A percentile compares a stretch with the other conserved stretches of the same genome.
phyloP scores from a whole-genome alignment of 2,113 vertebrate species.

The Blennius ocellaris region DNA sequence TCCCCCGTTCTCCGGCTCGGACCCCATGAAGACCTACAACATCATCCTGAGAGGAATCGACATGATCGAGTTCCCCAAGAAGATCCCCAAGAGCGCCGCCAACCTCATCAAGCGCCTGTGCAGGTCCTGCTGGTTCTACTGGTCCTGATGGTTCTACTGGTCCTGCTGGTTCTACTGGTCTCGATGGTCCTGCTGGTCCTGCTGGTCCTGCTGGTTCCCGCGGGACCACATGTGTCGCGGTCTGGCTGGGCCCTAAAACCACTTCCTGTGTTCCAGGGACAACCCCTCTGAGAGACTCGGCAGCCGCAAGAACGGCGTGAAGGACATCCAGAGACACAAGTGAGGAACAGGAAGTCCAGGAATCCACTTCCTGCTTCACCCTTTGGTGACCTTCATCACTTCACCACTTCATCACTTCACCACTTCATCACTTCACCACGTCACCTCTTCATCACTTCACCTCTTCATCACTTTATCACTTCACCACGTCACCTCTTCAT shows the following conservation, averaged over 20 bases:
- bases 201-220: too few relatives aligned
- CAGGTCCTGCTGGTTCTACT: constrained; percentile 80
- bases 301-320: constrained; percentile 81
- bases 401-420: too few relatives aligned
- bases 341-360: constrained; percentile 43
- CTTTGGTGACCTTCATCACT: too few relatives aligned
- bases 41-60: constrained; percentile 95
- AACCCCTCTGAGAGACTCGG: constrained; percentile 80
- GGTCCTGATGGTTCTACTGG: constrained; percentile 70
- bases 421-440: too few relatives aligned
- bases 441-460: too few relatives aligned
- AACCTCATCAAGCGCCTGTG: constrained; percentile 97
- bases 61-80: constrained; percentile 98
- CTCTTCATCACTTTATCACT: too few relatives aligned
- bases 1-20: constrained; percentile 95
- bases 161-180: constrained; percentile 33
- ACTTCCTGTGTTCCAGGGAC: constrained; percentile 64
- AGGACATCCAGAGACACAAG: constrained; percentile 85
- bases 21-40: constrained; percentile 98
- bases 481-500: too few relatives aligned
- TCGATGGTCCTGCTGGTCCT: constrained; percentile 70
- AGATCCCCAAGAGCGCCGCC: constrained; percentile 95
- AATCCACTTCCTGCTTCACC: too few relatives aligned
- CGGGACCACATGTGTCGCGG: too few relatives aligned
- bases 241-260: too few relatives aligned